phyloP scores from a whole-genome alignment of 2,888 invertebrate genomes.

The Clusia tigrina region DNA sequence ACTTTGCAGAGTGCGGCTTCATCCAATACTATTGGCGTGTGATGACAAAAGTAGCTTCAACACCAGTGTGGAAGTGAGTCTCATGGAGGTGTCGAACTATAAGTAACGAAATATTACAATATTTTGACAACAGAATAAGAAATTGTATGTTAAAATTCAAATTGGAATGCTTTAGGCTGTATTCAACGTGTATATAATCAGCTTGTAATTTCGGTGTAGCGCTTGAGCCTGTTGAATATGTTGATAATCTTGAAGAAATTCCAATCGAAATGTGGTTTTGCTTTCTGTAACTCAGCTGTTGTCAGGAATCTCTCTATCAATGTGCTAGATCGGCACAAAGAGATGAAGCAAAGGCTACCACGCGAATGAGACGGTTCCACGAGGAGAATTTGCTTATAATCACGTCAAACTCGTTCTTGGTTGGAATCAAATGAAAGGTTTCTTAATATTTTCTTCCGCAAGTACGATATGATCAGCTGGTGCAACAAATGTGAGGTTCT shows the following conservation, averaged over 20 bases:
- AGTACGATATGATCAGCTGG: no score
- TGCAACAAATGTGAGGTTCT: no score
- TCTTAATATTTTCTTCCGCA: no score
- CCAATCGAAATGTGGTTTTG: not conserved
- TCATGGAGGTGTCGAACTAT: conserved; percentile 22
- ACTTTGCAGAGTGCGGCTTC: no score
- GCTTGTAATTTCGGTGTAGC: not conserved
- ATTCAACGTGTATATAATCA: not conserved
- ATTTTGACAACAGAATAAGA: conserved; percentile 23
- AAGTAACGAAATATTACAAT: conserved; percentile 12
- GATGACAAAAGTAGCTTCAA: conserved; percentile 20
- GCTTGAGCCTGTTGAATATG: not conserved
- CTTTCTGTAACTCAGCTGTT: not conserved
- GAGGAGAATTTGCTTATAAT: no score
- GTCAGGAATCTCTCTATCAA: no score
- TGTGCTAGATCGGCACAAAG: no score
- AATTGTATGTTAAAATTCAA: conserved; percentile 21
- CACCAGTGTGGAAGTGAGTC: conserved; percentile 21
- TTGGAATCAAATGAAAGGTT: no score
- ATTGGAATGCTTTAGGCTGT: not conserved
- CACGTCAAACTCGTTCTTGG: no score
- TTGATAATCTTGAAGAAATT: not conserved
- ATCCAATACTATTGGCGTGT: conserved; percentile 30
- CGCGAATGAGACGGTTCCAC: no score
- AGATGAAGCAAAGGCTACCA: no score